Evolutionary conservation across 2,888 invertebrate genomes (phyloP), one percentile per base, ranked within the genome.

Genomic region (Schizotus pectinicornis): DNA sequence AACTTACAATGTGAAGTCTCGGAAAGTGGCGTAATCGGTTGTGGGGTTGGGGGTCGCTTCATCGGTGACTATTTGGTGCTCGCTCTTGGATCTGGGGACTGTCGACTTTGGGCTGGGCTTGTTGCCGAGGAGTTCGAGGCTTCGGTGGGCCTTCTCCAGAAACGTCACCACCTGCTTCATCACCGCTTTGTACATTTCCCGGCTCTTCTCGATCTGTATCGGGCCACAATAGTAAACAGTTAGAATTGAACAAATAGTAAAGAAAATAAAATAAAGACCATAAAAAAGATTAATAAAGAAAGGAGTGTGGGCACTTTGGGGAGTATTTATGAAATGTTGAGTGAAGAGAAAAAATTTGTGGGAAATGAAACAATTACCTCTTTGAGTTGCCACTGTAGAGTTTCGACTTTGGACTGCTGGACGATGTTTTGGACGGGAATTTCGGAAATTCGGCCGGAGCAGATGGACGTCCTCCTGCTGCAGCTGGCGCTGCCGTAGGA

Each of bases 171-270:
- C 86, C 78, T 89, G 88, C 73, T 86, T 86, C 81, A 90, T 85
- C 71, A 89, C 82, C 31, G 88, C 87, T 75, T 86, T 84, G 77
- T 89, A 89, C 89, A 89, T 89, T 76, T 87, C 86, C 62, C 88
- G 82, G 76, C 86, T 88, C 49, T 87, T 83, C 76, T 89, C 88
- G 61, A 86, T 86, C 89, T 89, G 82, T 69, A 84, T 76, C 55
- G 30, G n/a, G n/a, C n/a, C n/a, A 36, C 37, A 42, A 36, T 45
- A 46, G 8, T 45, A 9, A 49, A 35, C 31, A 34, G 33, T 22
- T 30, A 32, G 12, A 22, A 43, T 42, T 6, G 5, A 48, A 30
- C 49, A 49, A 11, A 47, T 12, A 39, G 5, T 6, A 41, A 8
- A 47, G 12, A n/a, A 43, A 5, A 1, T 31, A 8, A 45, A 35